Evolutionary conservation across 2,888 invertebrate species (phyloP).

Genomic region (Xylophagus ater): DNA sequence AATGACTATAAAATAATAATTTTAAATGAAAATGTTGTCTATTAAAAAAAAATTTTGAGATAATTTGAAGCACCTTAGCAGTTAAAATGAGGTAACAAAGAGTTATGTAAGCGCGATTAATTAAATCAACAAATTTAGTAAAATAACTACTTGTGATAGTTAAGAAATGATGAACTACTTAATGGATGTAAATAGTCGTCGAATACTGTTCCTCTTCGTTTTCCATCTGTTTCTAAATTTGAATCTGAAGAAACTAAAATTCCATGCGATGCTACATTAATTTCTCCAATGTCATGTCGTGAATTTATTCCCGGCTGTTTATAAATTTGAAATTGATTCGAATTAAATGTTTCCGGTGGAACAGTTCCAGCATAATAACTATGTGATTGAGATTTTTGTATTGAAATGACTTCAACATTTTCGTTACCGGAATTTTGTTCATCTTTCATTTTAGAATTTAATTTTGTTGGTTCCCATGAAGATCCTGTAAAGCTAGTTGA

Average conservation of each 20-base stretch:
- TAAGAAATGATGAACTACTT: no score
- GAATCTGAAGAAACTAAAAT: conserved; percentile 1
- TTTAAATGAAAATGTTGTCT: no score
- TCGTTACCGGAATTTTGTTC: conserved; percentile 3
- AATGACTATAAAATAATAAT: no score
- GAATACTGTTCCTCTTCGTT: conserved; percentile 6
- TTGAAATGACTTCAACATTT: conserved; percentile 25
- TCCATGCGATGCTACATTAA: conserved; percentile 1
- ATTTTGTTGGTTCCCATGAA: conserved; percentile 4
- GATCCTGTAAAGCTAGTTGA: not conserved
- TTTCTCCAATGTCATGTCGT: conserved; percentile 7
- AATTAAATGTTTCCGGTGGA: conserved; percentile 15
- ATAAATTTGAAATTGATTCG: not conserved
- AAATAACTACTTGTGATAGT: no score
- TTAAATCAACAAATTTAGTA: no score
- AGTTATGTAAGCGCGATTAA: no score
- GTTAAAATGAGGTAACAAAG: no score
- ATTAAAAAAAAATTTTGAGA: no score
- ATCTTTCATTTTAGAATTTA: not conserved
- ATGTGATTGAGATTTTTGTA: conserved; percentile 37
- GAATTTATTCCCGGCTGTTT: conserved; percentile 4
- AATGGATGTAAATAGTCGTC: no score
- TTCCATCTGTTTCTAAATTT: not conserved
- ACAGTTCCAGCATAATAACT: conserved; percentile 37
- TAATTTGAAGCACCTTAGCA: no score